A percentile compares a stretch with the other conserved stretches of the same genome.
Conservation (phyloP, 1,140 invertebrate species). For the Drosophila pseudoananassae region DNA sequence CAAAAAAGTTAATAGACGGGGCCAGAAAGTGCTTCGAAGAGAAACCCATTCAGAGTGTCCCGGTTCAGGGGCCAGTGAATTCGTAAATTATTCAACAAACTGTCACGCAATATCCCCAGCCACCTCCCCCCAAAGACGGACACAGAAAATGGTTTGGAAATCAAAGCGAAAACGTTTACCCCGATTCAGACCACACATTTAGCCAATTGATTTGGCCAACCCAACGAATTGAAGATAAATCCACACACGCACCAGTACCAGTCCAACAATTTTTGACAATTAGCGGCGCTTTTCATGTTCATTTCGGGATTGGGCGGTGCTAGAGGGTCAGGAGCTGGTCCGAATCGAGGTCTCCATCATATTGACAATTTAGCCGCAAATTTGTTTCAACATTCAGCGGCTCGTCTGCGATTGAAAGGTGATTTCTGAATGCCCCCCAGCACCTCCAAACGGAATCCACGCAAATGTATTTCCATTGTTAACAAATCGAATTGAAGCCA, state of each 20-base stretch:
- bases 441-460: slow-evolving; percentile 22
- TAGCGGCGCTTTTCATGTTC: slow-evolving; percentile 81
- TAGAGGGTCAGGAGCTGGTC: neutral
- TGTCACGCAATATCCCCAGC: slow-evolving; percentile 73
- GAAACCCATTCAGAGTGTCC: slow-evolving; percentile 46
- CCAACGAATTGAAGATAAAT: slow-evolving; percentile 27
- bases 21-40: neutral
- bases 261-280: slow-evolving; percentile 81
- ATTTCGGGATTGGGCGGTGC: slow-evolving; percentile 5
- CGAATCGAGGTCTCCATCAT: slow-evolving; percentile 59
- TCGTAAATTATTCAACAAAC: slow-evolving; percentile 82
- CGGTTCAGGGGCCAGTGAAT: slow-evolving; percentile 44
- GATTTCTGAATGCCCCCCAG: slow-evolving; percentile 35
- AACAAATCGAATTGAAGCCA: slow-evolving; percentile 41
- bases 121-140: neutral
- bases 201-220: slow-evolving; percentile 69
- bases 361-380: slow-evolving; percentile 81
- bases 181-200: slow-evolving; percentile 51
- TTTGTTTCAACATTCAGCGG: slow-evolving; percentile 73
- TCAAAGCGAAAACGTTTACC: slow-evolving; percentile 67
- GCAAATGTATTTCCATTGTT: slow-evolving; percentile 75
- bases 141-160: slow-evolving; percentile 46
- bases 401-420: slow-evolving; percentile 38
- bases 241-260: slow-evolving; percentile 42
- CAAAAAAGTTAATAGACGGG: slow-evolving; percentile 7